Base-by-base conservation (phyloP, 2,888 invertebrate genomes). In the Cylindroiulus punctatus region DNA sequence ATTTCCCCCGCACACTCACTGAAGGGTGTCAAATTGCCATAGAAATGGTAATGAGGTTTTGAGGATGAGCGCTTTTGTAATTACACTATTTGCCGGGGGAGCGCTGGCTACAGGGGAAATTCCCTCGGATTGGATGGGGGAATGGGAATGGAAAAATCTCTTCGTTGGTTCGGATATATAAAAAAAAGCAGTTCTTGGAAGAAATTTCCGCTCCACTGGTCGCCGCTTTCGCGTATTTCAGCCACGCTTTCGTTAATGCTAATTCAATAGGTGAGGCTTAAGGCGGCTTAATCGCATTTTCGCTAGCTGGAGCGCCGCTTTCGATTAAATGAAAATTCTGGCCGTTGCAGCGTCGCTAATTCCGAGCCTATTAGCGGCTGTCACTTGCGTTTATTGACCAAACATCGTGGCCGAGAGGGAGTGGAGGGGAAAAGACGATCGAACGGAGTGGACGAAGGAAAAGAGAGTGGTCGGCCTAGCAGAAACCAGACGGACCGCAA, bases 251-350 rank as follows among this genome's bases (percentile, higher is more conserved):
- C 84, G 84, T 86, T 86, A 85, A 84, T 84, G 84, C 86, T 86
- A 86, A 86, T 86, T 86, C 86, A 86, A 86, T 86, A 84, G 84
- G 19, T 84, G 32, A 42, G 84, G 86, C 47, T 83, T 84, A n/a
- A 85, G 82, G 65, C 82, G 40, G 40, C 36, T 82, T 82, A 40
- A 32, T 32, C 82, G 82, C 82, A 82, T 57, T 26, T 85, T 17
- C 57, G 65, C 52, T 30, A 30, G 26, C 47, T 12, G 76, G 36
- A 32, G 42, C 76, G 26, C 22, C 44, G 40, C 76, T 86, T 84
- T 86, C 84, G 86, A 86, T 87, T 84, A 87, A 87, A 87, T 86
- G 86, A 87, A 87, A 87, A 87, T 87, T 87, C 86, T 26, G 36
- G 57, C 86, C 82, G 84, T 86, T 86, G n/a, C n/a, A n/a, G 87